Base-by-base conservation (phyloP, 2,797 vertebrate genomes). In the Carapus acus region DNA sequence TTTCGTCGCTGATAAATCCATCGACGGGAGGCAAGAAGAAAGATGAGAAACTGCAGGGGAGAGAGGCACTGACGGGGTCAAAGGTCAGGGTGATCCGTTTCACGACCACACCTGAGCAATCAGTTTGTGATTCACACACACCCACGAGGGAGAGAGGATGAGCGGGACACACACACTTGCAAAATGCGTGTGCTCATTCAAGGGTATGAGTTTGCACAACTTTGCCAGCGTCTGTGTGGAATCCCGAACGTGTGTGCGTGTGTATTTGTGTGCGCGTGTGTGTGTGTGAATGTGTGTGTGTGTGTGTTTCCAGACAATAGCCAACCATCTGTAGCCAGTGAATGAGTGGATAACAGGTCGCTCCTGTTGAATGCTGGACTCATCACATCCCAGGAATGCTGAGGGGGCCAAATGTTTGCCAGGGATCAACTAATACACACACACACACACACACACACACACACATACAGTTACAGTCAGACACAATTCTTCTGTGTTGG, bases 341-440 rank as follows among this genome's bases (percentile, higher is more conserved):
- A 86, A 85, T 80, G 81, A 80, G 75, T 62, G 76, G 82, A 85
- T 82, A 77, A 83, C 83, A 80, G 74, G 79, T 78, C 21, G 78
- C 77, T 61, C 61, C 70, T 27, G 76, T 76, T 67, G 81, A 86
- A 85, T 83, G 81, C 79, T 43, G 52, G 73, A 83, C 84, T 86
- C 83, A 85, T 85, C 81, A 84, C 81, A 84, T 81, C 79, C 71
- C 78, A 74, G 82, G 74, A 84, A 81, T 82, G 70, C 80, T 73
- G 81, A 87, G 83, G 64, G 62, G 69, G 71, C 77, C 78, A 84
- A 85, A 86, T 86, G 78, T 75, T 81, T 83, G 63, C 65, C 76
- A 54, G 66, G 59, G 73, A 82, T 82, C 38, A 57, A 76, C 71
- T 49, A 74, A 85, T 80, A 79, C 29, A 50, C 62, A 48, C 16